Evolutionary conservation across 2,113 vertebrate genomes (phyloP), one percentile per base, ranked within the genome.

Genomic region (Noctilio leporinus): DNA sequence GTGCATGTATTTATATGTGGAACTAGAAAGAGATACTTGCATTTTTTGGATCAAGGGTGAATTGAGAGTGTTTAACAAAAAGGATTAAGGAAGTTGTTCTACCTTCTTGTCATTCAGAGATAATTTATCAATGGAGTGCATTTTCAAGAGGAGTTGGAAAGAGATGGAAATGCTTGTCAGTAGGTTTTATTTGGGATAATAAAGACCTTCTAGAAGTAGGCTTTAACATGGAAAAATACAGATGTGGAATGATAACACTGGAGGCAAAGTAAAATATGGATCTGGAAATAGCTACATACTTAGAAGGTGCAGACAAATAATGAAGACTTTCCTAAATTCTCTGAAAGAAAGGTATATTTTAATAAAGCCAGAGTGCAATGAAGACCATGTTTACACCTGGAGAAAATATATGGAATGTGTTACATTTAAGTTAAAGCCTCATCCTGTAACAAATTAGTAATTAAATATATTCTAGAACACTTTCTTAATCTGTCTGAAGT

Each of bases 401-500:
- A 72, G 83, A 94, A 88, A 84, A 70, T 33, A 22, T 43, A 85
- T 40, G n/a, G 24, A 77, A 47, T 49, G 20, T n/a, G 5, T 82
- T 89, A 69, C 2, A 19, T 55, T 83, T 90, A 93, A 84, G 51
- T 90, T 73, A 64, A 91, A 80, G 6, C 72, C 26, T 80, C 47
- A 86, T 86, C 38, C 33, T 78, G 1, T 51, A 83, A 75, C 19
- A 49, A 85, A 62, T 77, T 77, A 20, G 19, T 83, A 43, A 69
- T 86, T 53, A 94, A 83, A 4, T 43, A 78, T 59, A 86, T 97
- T 96, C 94, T 93, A 0, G 2, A 96, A 82, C 40, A 73, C 84
- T 95, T 97, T 70, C 59, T 94, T 97, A 96, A 95, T 49, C 82
- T 95, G 80, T 93, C 49, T 92, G 76, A 95, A 91, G 65, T 70